A percentile compares a stretch with the other conserved stretches of the same genome.
These are phyloP conservation scores for Cantharis flavilabris DNA, from an alignment of 2,888 invertebrate species.

Conservation along the genomic window DNA sequence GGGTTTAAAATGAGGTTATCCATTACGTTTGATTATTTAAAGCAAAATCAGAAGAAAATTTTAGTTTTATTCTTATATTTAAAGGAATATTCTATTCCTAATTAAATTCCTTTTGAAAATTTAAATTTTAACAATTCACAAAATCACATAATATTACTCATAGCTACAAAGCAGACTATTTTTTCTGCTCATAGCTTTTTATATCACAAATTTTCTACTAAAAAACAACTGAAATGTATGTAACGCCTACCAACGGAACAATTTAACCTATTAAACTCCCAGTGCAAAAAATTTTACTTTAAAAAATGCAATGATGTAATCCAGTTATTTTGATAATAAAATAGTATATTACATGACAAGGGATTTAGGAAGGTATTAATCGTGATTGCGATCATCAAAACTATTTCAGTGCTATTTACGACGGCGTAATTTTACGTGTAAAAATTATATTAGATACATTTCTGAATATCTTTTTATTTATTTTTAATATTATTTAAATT, in stretches of 20 bases:
- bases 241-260: background rate
- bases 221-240: background rate
- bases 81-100: no score
- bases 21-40: slow-evolving; percentile 1
- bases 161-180: no score
- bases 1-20: slow-evolving; percentile 8
- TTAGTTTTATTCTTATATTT: background rate
- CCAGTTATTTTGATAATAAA: no score
- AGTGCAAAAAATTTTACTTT: background rate
- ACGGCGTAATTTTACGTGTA: no score
- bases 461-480: no score
- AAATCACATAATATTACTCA: background rate
- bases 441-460: no score
- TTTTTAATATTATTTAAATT: no score
- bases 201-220: background rate
- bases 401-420: no score
- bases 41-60: background rate
- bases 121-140: background rate
- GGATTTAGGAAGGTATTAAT: no score
- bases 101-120: background rate
- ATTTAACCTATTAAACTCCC: background rate
- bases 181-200: background rate
- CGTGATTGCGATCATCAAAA: no score
- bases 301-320: background rate
- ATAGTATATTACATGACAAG: no score